Conservation (phyloP, 2,113 vertebrate genomes). For the Paralichthys olivaceus region DNA sequence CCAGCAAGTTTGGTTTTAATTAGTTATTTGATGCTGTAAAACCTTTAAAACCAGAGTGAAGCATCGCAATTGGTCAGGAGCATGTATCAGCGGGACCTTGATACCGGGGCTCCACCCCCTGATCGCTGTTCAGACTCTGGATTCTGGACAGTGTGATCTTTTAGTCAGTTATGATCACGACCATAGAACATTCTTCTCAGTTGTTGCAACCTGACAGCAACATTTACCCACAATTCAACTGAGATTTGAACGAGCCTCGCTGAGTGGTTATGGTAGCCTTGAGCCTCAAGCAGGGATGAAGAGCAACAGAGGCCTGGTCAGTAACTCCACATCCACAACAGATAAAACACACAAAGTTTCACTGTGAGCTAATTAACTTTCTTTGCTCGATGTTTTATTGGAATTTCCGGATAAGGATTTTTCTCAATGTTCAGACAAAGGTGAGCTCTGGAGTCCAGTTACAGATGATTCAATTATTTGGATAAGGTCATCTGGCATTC, state of each 20-base stretch:
- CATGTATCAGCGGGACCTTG: background rate
- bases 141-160: too few relatives aligned
- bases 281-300: too few relatives aligned
- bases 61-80: too few relatives aligned
- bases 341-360: background rate
- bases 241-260: background rate
- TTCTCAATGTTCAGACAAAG: constrained; percentile 13
- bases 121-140: too few relatives aligned
- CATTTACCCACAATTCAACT: background rate
- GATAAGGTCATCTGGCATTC: constrained; percentile 51
- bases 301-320: background rate
- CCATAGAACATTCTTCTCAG: too few relatives aligned
- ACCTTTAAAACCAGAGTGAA: too few relatives aligned
- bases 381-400: background rate
- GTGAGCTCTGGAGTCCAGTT: constrained; percentile 29
- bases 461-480: constrained; percentile 58
- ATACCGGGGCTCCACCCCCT: too few relatives aligned
- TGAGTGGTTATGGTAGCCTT: too few relatives aligned
- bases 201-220: background rate
- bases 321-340: background rate
- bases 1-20: too few relatives aligned
- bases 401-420: constrained; percentile 18
- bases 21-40: too few relatives aligned
- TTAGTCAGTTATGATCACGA: too few relatives aligned
- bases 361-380: background rate